These are phyloP conservation scores for Macroteleia sp. DNA, from an alignment of 2,888 invertebrate genomes.

Conservation along the genomic window DNA sequence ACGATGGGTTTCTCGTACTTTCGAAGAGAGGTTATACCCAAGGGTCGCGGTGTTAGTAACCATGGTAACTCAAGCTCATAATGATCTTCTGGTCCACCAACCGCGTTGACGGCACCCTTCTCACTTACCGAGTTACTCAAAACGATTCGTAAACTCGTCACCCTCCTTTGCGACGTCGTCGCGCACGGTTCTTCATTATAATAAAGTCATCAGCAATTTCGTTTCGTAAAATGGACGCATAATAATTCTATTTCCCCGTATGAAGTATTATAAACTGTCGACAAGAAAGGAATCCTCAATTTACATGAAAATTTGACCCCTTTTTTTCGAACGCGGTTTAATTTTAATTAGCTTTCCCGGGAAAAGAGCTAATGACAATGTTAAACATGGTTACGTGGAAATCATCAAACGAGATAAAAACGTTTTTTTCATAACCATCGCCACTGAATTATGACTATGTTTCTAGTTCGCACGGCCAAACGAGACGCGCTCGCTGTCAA, in stretches of 20 bases:
- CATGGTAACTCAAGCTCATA: conserved; percentile 82
- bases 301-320: no score
- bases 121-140: conserved; percentile 79
- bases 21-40: conserved; percentile 62
- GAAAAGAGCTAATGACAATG: conserved; percentile 30
- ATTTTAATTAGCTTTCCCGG: conserved; percentile 23
- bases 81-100: conserved; percentile 80
- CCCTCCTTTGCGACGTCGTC: conserved; percentile 63
- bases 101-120: conserved; percentile 78
- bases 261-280: background rate
- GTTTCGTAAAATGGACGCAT: conserved; percentile 70
- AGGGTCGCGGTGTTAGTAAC: conserved; percentile 77
- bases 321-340: background rate
- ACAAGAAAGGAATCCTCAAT: no score
- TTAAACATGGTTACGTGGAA: conserved; percentile 34
- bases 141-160: conserved; percentile 74
- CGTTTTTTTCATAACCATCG: conserved; percentile 21
- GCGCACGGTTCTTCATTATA: conserved; percentile 76
- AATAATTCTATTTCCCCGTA: conserved; percentile 45
- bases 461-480: conserved; percentile 31
- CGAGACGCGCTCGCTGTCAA: conserved; percentile 36
- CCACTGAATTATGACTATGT: conserved; percentile 29
- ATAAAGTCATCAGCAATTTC: conserved; percentile 80
- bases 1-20: conserved; percentile 70
- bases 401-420: conserved; percentile 14